Percentiles rank a stretch among this genome's conserved stretches.
Conservation (phyloP, 2,113 vertebrate genomes). For the Syngnathus floridae region DNA sequence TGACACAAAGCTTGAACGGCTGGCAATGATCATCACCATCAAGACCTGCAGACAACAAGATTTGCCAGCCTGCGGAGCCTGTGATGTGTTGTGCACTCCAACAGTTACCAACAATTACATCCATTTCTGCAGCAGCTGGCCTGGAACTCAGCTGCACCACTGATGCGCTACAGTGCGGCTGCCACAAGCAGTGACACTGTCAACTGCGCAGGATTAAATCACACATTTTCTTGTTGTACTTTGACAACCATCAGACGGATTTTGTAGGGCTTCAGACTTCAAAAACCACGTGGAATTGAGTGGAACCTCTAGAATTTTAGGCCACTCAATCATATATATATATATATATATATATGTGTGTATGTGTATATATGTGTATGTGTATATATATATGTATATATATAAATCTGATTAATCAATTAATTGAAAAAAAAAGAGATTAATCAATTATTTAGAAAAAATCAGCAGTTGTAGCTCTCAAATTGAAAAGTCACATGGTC, state of each 20-base stretch:
- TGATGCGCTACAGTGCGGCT: background rate
- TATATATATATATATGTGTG: no score
- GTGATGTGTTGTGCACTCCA: slow-evolving; percentile 26
- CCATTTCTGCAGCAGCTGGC: slow-evolving; percentile 28
- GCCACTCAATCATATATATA: no score
- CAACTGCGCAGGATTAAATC: background rate
- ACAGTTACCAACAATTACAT: slow-evolving; percentile 39
- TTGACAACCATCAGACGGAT: background rate
- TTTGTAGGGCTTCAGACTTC: background rate
- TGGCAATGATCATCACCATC: slow-evolving; percentile 44
- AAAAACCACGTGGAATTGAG: background rate
- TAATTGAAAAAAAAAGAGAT: no score
- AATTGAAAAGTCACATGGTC: no score
- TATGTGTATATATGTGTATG: no score
- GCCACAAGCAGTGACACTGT: slow-evolving; percentile 1
- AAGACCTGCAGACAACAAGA: slow-evolving; percentile 37
- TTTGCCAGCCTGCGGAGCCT: slow-evolving; percentile 17
- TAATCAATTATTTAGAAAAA: no score
- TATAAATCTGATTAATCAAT: no score
- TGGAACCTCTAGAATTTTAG: no score
- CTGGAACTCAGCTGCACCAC: slow-evolving; percentile 5
- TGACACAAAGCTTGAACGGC: slow-evolving; percentile 50
- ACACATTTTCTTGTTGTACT: background rate
- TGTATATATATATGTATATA: no score
- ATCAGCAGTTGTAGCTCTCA: no score